Conservation (phyloP, 2,113 vertebrate species). For the Paramisgurnus dabryanus region DNA sequence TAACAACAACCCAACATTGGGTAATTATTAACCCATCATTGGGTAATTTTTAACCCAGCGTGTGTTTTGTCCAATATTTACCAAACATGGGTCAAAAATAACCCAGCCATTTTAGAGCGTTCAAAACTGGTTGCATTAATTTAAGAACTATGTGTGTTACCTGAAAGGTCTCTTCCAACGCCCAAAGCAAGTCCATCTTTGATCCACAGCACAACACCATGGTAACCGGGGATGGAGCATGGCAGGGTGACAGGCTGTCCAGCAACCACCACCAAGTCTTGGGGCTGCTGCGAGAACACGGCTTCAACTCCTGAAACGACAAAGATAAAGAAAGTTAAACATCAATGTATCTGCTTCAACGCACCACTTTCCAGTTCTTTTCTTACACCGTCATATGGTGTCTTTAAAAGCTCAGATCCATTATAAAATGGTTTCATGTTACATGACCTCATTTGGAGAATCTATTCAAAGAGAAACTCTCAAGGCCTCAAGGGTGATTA, state of each 20-base stretch:
- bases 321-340: not conserved
- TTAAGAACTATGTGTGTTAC: conserved; percentile 69
- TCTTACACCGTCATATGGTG: not conserved
- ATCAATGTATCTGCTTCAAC: not conserved
- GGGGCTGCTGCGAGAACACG: conserved; percentile 93
- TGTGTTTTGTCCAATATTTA: too few species aligned
- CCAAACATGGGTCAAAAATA: not conserved
- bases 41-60: too few species aligned
- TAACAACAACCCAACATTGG: too few species aligned
- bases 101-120: not conserved
- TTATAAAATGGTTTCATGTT: conserved; percentile 29
- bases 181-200: conserved; percentile 94
- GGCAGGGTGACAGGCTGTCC: conserved; percentile 91
- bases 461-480: conserved; percentile 17
- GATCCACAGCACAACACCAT: conserved; percentile 95
- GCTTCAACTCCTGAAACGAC: conserved; percentile 77
- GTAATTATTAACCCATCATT: too few species aligned
- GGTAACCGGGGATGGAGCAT: conserved; percentile 91
- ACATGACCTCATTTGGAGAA: conserved; percentile 7
- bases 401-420: conserved; percentile 21
- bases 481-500: conserved; percentile 37
- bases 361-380: not conserved
- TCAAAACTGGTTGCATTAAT: not conserved
- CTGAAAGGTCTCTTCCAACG: conserved; percentile 91
- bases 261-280: conserved; percentile 93